Evolutionary conservation across 2,888 invertebrate species (phyloP).

Genomic region (Hemithea aestivaria): DNA sequence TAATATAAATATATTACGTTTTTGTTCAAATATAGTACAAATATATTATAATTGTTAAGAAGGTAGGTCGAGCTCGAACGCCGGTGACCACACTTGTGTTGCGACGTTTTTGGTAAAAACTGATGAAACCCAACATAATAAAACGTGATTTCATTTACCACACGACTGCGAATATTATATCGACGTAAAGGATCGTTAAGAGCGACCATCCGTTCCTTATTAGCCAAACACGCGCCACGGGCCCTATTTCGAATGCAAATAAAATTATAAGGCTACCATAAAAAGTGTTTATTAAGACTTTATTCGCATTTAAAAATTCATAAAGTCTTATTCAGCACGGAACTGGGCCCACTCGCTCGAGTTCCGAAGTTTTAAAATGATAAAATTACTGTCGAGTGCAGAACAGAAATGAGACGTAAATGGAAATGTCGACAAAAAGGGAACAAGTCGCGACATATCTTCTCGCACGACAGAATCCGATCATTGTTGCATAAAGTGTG

Average conservation of each 20-base stretch:
- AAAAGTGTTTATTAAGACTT: constrained; percentile 75
- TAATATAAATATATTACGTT: too few species aligned
- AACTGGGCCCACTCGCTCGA: constrained; percentile 50
- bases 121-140: constrained; percentile 50
- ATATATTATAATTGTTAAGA: constrained; percentile 23
- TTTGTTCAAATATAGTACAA: constrained; percentile 8
- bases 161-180: constrained; percentile 57
- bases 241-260: constrained; percentile 70
- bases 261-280: constrained; percentile 70
- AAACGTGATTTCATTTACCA: constrained; percentile 58
- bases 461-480: constrained; percentile 59
- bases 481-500: constrained; percentile 61
- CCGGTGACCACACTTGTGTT: constrained; percentile 38
- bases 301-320: constrained; percentile 71
- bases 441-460: constrained; percentile 55
- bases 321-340: constrained; percentile 69
- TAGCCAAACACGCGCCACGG: constrained; percentile 67
- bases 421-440: constrained; percentile 60
- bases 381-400: constrained; percentile 59
- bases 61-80: constrained; percentile 26
- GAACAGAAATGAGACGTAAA: constrained; percentile 67
- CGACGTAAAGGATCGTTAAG: constrained; percentile 58
- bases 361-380: constrained; percentile 67
- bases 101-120: constrained; percentile 44
- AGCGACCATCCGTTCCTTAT: constrained; percentile 67